Evolutionary conservation across 2,888 invertebrate genomes (phyloP), one percentile per base, ranked within the genome.

Genomic region (Nomada ferruginata): DNA sequence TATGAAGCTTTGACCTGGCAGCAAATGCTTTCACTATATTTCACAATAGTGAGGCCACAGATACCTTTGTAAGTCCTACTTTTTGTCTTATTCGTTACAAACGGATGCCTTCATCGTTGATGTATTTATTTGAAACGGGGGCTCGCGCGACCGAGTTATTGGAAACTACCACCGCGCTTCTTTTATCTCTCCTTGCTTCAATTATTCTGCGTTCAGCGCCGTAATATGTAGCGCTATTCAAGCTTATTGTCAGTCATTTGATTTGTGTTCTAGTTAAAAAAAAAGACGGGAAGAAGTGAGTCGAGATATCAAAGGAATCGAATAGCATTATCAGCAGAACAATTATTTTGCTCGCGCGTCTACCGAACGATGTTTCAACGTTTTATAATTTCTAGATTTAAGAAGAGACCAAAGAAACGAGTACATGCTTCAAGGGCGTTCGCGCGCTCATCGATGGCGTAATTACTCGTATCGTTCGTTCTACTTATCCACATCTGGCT

Each of bases 401-500:
- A 50, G 60, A 26, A 13, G 18, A 50, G 36, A 64, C n/a, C 36
- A 52, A 71, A 29, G 57, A 11, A 20, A 23, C 59, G 44, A n/a
- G 47, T 60, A 42, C 61, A 36, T 61, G 71, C 9, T 15, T 52
- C 61, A 52, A 61, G 52, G 13, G 23, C 36, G 61, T 61, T 71
- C 52, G 36, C 23, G 9, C 42, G 36, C n/a, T 71, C 61, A 71
- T 71, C 61, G 61, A 71, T 71, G 36, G 52, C 42, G 50, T 71
- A 61, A 71, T 71, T 71, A 71, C 61, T n/a, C 61, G 36, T 50
- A 29, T 61, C 71, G 42, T 61, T 52, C 42, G 50, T 61, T 61
- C 50, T 59, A 18, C 50, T 50, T 29, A 59, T 36, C 55, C 23
- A 23, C 42, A 18, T 23, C 18, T 15, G 10, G 9, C n/a, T 0